Conservation (phyloP, 2,113 vertebrate species). For the Charadrius vociferus region DNA sequence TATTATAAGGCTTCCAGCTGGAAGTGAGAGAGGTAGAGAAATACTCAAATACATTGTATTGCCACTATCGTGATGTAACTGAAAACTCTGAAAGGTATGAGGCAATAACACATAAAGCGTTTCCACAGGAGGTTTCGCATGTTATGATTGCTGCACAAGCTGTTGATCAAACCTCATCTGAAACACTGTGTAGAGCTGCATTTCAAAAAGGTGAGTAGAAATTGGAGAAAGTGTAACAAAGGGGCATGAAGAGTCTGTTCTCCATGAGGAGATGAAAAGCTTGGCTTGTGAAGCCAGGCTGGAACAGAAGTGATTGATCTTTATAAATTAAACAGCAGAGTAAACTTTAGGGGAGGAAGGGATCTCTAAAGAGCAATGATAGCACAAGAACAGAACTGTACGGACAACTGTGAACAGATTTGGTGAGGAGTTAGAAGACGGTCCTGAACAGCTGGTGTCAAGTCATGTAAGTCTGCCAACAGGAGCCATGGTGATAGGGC, state of each 20-base stretch:
- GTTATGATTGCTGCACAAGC: not conserved
- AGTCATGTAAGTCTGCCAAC: not conserved
- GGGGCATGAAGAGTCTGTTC: not conserved
- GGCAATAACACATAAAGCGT: not conserved
- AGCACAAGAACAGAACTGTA: not conserved
- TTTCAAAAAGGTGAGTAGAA: not conserved
- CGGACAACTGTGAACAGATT: accelerated
- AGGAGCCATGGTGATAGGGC: not conserved
- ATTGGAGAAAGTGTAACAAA: not conserved
- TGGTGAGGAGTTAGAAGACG: not conserved
- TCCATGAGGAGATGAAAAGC: not conserved
- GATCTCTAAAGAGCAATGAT: not conserved
- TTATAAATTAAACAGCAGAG: not conserved
- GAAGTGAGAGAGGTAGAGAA: not conserved
- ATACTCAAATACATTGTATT: not conserved
- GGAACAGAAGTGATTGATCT: not conserved
- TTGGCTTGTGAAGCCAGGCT: not conserved
- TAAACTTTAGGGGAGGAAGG: not conserved
- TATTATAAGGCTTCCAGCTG: not conserved
- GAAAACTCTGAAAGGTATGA: not conserved
- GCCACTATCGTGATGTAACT: not conserved
- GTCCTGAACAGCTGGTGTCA: not conserved
- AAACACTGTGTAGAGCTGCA: accelerated
- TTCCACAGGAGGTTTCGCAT: not conserved
- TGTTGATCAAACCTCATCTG: not conserved